Evolutionary conservation across 2,113 vertebrate genomes (phyloP), one percentile per base, ranked within the genome.

Genomic region (Archilochus colubris): DNA sequence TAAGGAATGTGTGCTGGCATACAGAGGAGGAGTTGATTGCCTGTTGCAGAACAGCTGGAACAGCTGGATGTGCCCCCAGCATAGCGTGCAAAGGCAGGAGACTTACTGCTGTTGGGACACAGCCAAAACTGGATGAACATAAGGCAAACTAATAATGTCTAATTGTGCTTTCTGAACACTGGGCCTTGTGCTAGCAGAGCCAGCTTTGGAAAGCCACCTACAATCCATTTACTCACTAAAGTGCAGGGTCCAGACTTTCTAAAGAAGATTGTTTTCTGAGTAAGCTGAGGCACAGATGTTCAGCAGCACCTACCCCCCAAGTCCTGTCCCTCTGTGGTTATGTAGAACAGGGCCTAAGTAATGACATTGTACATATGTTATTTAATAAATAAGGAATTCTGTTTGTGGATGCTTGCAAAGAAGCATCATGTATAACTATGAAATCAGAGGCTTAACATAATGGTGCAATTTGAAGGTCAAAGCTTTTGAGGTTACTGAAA

Each of bases 351-450:
- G 46, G 28, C 31, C 77, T 6, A 3, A 17, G 48, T 7, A 23
- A 14, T 3, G 20, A 0, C 1, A 25, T 2, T 63, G 11, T 12
- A 0, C 3, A 0, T 2, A 6, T 10, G 44, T 31, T 28, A 18
- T 11, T 44, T 57, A 7, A 14, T 7, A 67, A 85, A n/a, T 21
- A 1, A 10, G 33, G 40, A 64, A 0, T n/a, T 82, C 62, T 62
- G 14, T 44, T 21, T 38, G 53, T 1, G 7, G 63, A 3, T 67
- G 54, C 36, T 76, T 75, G 62, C 40, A 62, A 73, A 91, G 20
- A 5, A 19, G 7, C 53, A 27, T 12, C 11, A 4, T 1, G 24
- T 21, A 50, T 10, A 44, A 22, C 38, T 68, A 8, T 17, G 59
- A 88, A 73, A 62, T 73, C 70, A 69, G 57, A 43, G n/a, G 20